A percentile compares a stretch with the other conserved stretches of the same genome.
Evolutionary conservation across 2,113 vertebrate genomes (phyloP).

Genomic region (Cololabis saira): DNA sequence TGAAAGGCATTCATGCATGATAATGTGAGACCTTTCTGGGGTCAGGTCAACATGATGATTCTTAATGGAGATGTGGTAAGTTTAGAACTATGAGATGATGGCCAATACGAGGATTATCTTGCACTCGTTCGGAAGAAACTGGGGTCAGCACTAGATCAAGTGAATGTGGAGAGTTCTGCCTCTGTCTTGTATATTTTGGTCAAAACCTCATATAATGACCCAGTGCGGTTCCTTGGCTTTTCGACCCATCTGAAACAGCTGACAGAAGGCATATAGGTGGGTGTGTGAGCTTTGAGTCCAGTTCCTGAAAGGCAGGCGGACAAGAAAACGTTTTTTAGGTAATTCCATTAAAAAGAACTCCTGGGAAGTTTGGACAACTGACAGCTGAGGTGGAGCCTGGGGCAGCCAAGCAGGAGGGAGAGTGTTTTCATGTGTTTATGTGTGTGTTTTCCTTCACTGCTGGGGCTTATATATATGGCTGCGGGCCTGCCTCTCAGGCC

Average conservation of each 20-base stretch:
- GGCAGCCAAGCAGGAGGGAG: slow-evolving; percentile 60
- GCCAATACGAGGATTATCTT: slow-evolving; percentile 36
- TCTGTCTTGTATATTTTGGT: slow-evolving; percentile 47
- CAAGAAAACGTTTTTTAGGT: slow-evolving; percentile 55
- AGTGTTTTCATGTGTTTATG: slow-evolving; percentile 75
- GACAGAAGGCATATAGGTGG: slow-evolving; percentile 69
- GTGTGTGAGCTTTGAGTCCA: slow-evolving; percentile 70
- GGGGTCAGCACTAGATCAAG: slow-evolving; percentile 41
- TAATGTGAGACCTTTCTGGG: slow-evolving; percentile 37
- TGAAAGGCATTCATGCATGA: slow-evolving; percentile 40
- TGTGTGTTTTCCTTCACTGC: slow-evolving; percentile 70
- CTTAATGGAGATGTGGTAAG: slow-evolving; percentile 27
- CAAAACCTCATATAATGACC: slow-evolving; percentile 55
- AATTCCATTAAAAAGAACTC: slow-evolving; percentile 68
- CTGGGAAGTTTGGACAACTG: slow-evolving; percentile 68
- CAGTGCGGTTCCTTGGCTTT: slow-evolving; percentile 67
- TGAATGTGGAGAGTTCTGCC: slow-evolving; percentile 40
- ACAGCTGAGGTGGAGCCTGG: slow-evolving; percentile 71
- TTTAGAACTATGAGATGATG: slow-evolving; percentile 20
- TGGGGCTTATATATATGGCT: slow-evolving; percentile 52
- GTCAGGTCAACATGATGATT: slow-evolving; percentile 55
- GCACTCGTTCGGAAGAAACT: slow-evolving; percentile 40
- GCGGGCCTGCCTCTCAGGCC: slow-evolving; percentile 50
- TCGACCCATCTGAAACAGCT: slow-evolving; percentile 73
- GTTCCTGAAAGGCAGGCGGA: slow-evolving; percentile 52